phyloP scores from a whole-genome alignment of 2,888 invertebrate species.

The Caenorhabditis sp. region DNA sequence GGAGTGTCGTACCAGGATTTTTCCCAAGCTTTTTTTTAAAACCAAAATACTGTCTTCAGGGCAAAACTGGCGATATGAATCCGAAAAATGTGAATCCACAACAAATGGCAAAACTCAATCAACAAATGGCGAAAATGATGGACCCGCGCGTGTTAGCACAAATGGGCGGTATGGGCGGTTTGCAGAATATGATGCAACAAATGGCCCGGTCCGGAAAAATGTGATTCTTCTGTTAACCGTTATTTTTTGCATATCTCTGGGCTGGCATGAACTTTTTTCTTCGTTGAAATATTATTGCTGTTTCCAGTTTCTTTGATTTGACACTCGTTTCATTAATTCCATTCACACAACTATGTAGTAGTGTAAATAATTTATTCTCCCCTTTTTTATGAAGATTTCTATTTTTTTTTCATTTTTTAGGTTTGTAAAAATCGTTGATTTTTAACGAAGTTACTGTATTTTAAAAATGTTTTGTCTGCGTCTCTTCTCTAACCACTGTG shows the following conservation, averaged over 20 bases:
- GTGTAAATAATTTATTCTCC: conserved; percentile 2
- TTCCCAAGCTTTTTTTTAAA: no score
- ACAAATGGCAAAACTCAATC: conserved; percentile 98
- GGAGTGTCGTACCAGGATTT: no score
- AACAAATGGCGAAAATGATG: conserved; percentile 84
- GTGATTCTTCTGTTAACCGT: conserved; percentile 18
- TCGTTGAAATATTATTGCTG: neutral
- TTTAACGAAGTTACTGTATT: conserved; percentile 7
- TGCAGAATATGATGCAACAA: conserved; percentile 90
- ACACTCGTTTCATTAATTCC: neutral
- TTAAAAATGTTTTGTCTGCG: no score
- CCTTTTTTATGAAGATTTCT: neutral
- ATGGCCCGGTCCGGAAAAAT: conserved; percentile 76
- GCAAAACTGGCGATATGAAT: conserved; percentile 83
- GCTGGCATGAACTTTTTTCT: no score
- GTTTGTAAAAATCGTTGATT: conserved; percentile 3
- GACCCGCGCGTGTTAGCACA: conserved; percentile 97
- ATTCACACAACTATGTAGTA: neutral
- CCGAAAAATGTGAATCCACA: conserved; percentile 96
- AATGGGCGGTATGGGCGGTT: conserved; percentile 82
- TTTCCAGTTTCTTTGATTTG: neutral
- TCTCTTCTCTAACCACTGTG: neutral
- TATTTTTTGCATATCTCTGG: neutral
- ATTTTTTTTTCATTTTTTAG: neutral
- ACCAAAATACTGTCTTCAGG: conserved; percentile 72